phyloP scores from a whole-genome alignment of 92 coral and sea anemone genomes.

The Siderastrea siderea region DNA sequence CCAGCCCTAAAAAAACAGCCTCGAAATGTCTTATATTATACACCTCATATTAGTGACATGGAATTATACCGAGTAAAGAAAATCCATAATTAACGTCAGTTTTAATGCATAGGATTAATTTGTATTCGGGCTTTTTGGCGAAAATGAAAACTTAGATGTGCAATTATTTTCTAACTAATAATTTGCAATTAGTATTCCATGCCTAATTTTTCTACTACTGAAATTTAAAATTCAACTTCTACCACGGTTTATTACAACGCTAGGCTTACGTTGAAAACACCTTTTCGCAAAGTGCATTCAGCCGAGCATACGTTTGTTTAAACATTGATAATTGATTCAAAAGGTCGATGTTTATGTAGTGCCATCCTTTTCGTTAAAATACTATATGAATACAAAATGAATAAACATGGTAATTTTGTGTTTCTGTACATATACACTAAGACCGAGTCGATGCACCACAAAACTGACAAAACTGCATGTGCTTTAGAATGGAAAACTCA shows the following conservation, averaged over 20 bases:
- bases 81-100: conserved; percentile 7
- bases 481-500: too few species aligned
- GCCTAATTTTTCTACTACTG: too few species aligned
- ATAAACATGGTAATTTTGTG: too few species aligned
- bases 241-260: too few species aligned
- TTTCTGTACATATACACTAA: too few species aligned
- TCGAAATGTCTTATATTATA: background rate
- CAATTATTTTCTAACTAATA: background rate
- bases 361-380: background rate
- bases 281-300: background rate
- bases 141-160: background rate
- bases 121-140: background rate
- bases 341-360: background rate
- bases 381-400: too few species aligned
- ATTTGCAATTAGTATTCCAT: background rate
- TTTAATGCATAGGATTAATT: background rate
- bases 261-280: too few species aligned
- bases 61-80: background rate
- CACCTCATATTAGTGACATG: background rate
- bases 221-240: too few species aligned
- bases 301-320: background rate
- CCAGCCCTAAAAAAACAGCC: background rate
- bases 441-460: too few species aligned
- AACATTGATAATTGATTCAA: background rate
- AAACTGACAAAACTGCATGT: too few species aligned